Conservation (phyloP, 92 coral and sea anemone genomes). For the Metridium senile region DNA sequence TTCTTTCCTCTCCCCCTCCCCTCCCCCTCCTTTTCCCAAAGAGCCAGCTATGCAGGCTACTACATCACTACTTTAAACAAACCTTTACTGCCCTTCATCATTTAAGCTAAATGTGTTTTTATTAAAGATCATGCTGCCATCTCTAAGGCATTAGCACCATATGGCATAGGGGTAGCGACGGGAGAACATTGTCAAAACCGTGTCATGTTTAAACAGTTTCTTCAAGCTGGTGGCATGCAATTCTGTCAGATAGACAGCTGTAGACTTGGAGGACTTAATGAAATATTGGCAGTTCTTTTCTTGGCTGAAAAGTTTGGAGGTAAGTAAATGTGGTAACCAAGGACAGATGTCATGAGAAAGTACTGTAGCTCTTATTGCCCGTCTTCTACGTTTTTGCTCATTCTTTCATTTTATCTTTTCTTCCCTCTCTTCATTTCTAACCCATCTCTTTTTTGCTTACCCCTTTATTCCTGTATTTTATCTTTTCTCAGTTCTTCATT, state of each 20-base stretch:
- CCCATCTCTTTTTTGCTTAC: not conserved
- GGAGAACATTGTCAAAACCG: slow-evolving; percentile 98
- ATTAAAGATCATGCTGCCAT: slow-evolving; percentile 85
- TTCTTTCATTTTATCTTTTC: too few species aligned
- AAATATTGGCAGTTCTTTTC: slow-evolving; percentile 79
- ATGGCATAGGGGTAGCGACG: slow-evolving; percentile 96
- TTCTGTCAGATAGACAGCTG: slow-evolving; percentile 99
- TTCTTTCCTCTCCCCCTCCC: too few species aligned
- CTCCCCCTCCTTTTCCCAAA: too few species aligned
- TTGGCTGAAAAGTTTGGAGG: slow-evolving; percentile 97
- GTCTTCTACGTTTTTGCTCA: too few species aligned
- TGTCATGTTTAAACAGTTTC: slow-evolving; percentile 94
- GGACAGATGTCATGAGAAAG: too few species aligned
- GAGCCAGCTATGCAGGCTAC: too few species aligned
- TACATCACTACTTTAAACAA: not conserved
- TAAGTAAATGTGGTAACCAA: too few species aligned
- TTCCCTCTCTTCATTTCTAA: too few species aligned
- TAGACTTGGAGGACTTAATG: slow-evolving; percentile 93
- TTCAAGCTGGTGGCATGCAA: slow-evolving; percentile 90
- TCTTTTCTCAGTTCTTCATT: not conserved
- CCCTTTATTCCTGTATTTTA: not conserved
- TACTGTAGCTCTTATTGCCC: too few species aligned
- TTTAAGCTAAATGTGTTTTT: not conserved
- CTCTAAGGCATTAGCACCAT: slow-evolving; percentile 77
- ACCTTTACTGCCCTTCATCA: not conserved